Conservation (phyloP, 2,888 invertebrate genomes). For the Atrina japonica region DNA sequence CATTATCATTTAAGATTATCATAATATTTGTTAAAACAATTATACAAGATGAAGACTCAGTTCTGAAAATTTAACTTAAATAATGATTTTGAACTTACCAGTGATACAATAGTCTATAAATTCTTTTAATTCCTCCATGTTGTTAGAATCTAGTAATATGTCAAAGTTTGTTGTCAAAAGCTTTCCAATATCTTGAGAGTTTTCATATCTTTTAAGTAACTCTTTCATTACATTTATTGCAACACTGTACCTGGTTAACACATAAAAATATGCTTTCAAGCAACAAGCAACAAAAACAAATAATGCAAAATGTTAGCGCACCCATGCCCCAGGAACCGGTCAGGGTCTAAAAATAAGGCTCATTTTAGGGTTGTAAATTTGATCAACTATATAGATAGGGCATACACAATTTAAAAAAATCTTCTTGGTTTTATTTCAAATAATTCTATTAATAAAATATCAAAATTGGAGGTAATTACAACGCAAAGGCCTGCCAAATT, state of each 20-base stretch:
- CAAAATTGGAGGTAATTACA: too few species aligned
- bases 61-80: too few species aligned
- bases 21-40: too few species aligned
- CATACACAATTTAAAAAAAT: too few species aligned
- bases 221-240: conserved; percentile 60
- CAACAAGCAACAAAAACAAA: not conserved
- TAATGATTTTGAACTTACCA: conserved; percentile 48
- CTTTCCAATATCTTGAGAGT: conserved; percentile 66
- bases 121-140: conserved; percentile 59
- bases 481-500: too few species aligned
- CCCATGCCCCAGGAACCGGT: not conserved
- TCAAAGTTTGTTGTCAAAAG: conserved; percentile 69
- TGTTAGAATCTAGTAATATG: conserved; percentile 57
- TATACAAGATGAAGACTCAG: too few species aligned
- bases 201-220: conserved; percentile 63
- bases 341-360: not conserved
- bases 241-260: conserved; percentile 51
- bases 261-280: not conserved
- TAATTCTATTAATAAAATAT: too few species aligned
- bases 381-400: too few species aligned
- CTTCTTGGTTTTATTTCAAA: too few species aligned
- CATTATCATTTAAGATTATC: too few species aligned
- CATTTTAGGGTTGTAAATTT: too few species aligned
- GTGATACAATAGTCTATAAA: conserved; percentile 72
- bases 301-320: not conserved